Percentiles rank a stretch among this genome's conserved stretches.
These are phyloP conservation scores for Gnathonemus longibarbis DNA, from an alignment of 2,113 vertebrate species.

Conservation along the genomic window DNA sequence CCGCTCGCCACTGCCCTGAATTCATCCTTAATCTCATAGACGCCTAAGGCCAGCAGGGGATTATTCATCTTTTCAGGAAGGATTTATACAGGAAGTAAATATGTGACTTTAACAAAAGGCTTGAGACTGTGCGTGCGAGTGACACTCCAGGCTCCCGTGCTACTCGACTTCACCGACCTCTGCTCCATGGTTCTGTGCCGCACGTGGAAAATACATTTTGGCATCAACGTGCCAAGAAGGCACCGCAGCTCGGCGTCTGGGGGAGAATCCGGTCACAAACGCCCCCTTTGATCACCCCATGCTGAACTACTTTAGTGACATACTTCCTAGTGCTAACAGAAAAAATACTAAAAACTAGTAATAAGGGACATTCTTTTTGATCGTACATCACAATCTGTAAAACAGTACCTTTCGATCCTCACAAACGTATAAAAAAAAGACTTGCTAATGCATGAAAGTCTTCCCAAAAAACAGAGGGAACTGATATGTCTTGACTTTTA, in stretches of 20 bases:
- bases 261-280: neutral
- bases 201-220: neutral
- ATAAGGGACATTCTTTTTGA: neutral
- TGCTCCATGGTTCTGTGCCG: too few relatives aligned
- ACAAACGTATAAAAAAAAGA: neutral
- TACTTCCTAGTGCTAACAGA: neutral
- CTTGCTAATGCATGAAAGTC: neutral
- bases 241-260: neutral
- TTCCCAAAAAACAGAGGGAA: neutral
- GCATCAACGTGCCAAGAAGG: neutral
- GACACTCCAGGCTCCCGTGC: neutral
- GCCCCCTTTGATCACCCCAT: neutral
- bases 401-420: neutral
- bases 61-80: slow-evolving; percentile 33
- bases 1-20: slow-evolving; percentile 17
- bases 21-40: slow-evolving; percentile 29
- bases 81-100: slow-evolving; percentile 31
- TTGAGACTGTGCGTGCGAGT: slow-evolving; percentile 13
- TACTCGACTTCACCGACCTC: slow-evolving; percentile 8
- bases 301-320: slow-evolving; percentile 1
- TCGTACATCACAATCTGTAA: neutral
- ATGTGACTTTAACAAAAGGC: slow-evolving; percentile 27
- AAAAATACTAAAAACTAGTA: neutral
- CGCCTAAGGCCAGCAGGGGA: slow-evolving; percentile 27
- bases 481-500: neutral